phyloP scores from a whole-genome alignment of 2,888 invertebrate species.

The Sarcophaga subvicina region DNA sequence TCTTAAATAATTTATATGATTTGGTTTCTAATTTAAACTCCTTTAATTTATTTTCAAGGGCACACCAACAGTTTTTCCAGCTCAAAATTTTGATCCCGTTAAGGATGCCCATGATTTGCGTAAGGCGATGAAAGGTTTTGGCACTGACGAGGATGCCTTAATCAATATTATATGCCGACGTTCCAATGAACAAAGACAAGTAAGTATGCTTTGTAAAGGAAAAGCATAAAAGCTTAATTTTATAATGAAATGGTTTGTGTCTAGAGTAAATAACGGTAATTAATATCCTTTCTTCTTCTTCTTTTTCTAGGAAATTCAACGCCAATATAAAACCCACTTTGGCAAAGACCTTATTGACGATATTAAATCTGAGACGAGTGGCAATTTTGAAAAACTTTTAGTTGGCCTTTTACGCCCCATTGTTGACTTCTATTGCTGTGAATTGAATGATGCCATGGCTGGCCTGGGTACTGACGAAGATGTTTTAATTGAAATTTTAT shows the following conservation, averaged over 20 bases:
- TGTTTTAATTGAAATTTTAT: slow-evolving; percentile 93
- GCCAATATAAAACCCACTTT: slow-evolving; percentile 81
- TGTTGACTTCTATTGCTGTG: slow-evolving; percentile 90
- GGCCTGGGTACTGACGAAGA: slow-evolving; percentile 94
- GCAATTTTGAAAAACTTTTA: slow-evolving; percentile 92
- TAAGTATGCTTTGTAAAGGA: slow-evolving; percentile 82
- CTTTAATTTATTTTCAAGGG: slow-evolving; percentile 74
- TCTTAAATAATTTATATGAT: background rate
- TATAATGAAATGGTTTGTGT: slow-evolving; percentile 14
- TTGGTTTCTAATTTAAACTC: background rate
- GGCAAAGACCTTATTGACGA: slow-evolving; percentile 90
- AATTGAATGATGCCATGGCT: slow-evolving; percentile 91
- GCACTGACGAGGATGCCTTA: slow-evolving; percentile 95
- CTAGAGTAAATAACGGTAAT: slow-evolving; percentile 9
- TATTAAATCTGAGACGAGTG: slow-evolving; percentile 93
- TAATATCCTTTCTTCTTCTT: slow-evolving; percentile 15
- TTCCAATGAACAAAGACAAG: slow-evolving; percentile 92
- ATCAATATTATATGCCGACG: slow-evolving; percentile 92
- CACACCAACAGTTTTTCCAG: slow-evolving; percentile 88
- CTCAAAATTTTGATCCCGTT: slow-evolving; percentile 89
- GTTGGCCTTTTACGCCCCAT: slow-evolving; percentile 93
- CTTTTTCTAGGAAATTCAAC: slow-evolving; percentile 78
- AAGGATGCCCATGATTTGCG: slow-evolving; percentile 91
- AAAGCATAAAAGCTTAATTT: background rate
- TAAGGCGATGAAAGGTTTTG: slow-evolving; percentile 95